phyloP scores from a whole-genome alignment of 1,140 invertebrate genomes.

The Sinonovacula constricta region DNA sequence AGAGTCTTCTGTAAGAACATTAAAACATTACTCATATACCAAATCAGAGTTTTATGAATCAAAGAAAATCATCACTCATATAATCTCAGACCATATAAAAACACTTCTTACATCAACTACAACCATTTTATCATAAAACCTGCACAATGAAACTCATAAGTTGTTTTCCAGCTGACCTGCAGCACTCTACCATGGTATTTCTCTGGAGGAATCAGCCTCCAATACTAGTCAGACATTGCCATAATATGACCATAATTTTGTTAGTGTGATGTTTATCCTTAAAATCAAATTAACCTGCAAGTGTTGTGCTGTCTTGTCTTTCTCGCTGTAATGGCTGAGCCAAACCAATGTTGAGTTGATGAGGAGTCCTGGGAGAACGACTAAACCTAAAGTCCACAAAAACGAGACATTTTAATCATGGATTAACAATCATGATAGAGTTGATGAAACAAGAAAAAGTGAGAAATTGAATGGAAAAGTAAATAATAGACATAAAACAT shows the following conservation, averaged over 20 bases:
- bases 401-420: not conserved
- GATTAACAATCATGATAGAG: not conserved
- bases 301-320: not conserved
- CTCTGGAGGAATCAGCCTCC: not conserved
- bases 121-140: not conserved
- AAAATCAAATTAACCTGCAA: not conserved
- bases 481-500: not conserved
- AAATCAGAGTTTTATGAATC: not conserved
- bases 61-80: not conserved
- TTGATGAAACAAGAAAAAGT: not conserved
- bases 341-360: slow-evolving; percentile 27
- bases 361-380: not conserved
- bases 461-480: not conserved
- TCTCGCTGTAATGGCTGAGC: slow-evolving; percentile 21
- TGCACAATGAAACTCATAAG: not conserved
- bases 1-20: too few species aligned
- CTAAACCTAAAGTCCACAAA: slow-evolving; percentile 15
- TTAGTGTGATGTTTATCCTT: not conserved
- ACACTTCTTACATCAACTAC: not conserved
- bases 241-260: not conserved
- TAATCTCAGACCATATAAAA: not conserved
- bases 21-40: not conserved
- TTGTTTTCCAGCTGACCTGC: not conserved
- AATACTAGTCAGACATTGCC: not conserved
- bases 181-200: too few species aligned